phyloP scores from a whole-genome alignment of 2,888 invertebrate species.

The Gibbula magus region DNA sequence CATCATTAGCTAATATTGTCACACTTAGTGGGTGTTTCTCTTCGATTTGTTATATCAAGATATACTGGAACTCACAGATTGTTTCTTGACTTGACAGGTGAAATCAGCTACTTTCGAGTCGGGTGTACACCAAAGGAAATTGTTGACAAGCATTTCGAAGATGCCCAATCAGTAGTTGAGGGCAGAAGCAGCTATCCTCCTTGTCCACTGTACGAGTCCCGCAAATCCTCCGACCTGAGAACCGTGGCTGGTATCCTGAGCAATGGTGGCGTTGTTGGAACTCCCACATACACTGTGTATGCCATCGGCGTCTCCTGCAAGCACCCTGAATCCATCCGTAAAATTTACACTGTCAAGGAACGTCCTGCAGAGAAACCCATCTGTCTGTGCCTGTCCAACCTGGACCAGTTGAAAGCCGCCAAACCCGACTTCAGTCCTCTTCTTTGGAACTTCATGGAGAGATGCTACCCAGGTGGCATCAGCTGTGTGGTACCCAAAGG shows the following conservation, averaged over 20 bases:
- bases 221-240: conserved; percentile 44
- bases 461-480: conserved; percentile 57
- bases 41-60: too few relatives aligned
- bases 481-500: conserved; percentile 59
- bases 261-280: conserved; percentile 53
- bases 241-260: conserved; percentile 47
- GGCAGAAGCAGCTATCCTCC: conserved; percentile 42
- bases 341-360: conserved; percentile 55
- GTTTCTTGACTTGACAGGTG: not conserved
- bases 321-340: conserved; percentile 51
- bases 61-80: too few relatives aligned
- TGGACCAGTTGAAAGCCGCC: conserved; percentile 52
- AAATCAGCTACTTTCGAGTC: conserved; percentile 7
- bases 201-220: conserved; percentile 49
- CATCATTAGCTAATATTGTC: too few relatives aligned
- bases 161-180: conserved; percentile 2
- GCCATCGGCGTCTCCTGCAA: conserved; percentile 58
- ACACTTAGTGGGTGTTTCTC: too few relatives aligned
- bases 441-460: conserved; percentile 57
- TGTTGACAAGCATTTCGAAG: not conserved
- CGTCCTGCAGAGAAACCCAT: conserved; percentile 59
- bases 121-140: conserved; percentile 4
- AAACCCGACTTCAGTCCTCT: conserved; percentile 51
- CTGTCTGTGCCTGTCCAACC: conserved; percentile 56
- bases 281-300: conserved; percentile 61